Evolutionary conservation across 2,797 vertebrate genomes (phyloP).

Genomic region (Paramormyrops hopkinsi): DNA sequence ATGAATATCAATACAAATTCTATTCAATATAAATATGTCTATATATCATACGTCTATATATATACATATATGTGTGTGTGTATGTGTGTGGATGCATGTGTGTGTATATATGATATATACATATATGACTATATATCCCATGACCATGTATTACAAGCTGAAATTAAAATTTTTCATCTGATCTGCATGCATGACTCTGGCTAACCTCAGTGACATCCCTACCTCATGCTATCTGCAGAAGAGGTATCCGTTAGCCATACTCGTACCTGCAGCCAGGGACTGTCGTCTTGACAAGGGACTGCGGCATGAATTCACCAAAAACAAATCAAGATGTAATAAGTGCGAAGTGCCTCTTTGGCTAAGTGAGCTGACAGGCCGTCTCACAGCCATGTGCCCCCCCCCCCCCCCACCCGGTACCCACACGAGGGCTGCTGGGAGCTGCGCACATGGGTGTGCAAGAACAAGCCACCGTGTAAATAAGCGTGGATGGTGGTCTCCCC

Average conservation of each 20-base stretch:
- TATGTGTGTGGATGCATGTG: background rate
- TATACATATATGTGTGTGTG: background rate
- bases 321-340: background rate
- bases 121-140: background rate
- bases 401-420: constrained; percentile 39
- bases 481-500: constrained; percentile 30
- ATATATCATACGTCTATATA: background rate
- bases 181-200: background rate
- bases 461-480: constrained; percentile 27
- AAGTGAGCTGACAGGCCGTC: constrained; percentile 31
- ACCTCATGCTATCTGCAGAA: background rate
- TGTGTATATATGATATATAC: background rate
- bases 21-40: background rate
- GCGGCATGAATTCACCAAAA: background rate
- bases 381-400: constrained; percentile 24
- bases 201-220: background rate
- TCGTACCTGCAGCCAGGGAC: background rate
- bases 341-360: background rate
- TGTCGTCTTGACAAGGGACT: background rate
- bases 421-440: constrained; percentile 36
- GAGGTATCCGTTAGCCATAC: background rate
- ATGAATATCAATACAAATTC: background rate
- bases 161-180: background rate
- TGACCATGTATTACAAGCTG: background rate
- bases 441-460: constrained; percentile 42